phyloP scores from a whole-genome alignment of 2,797 vertebrate genomes.

The Schizopygopsis malacanthus region DNA sequence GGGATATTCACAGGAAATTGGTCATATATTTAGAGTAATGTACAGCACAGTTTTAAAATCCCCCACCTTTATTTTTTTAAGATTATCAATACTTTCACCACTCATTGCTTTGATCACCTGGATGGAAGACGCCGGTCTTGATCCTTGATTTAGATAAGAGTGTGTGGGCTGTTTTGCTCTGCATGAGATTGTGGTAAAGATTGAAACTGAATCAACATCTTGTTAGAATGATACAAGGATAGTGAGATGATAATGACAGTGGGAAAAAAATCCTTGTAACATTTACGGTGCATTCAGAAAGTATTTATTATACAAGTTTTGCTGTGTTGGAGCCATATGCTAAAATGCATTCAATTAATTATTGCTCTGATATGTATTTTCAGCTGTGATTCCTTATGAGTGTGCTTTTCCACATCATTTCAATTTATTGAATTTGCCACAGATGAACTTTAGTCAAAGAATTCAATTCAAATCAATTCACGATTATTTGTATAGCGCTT shows the following conservation, averaged over 20 bases:
- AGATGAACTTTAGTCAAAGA: background rate
- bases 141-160: slow-evolving; percentile 50
- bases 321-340: background rate
- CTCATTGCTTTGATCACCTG: slow-evolving; percentile 43
- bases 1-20: slow-evolving; percentile 50
- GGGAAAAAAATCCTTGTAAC: background rate
- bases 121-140: slow-evolving; percentile 22
- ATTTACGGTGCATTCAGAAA: background rate
- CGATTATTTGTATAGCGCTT: too few species aligned
- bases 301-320: background rate
- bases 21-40: slow-evolving; percentile 1
- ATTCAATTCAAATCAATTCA: too few species aligned
- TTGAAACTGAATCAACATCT: slow-evolving; percentile 27
- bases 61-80: slow-evolving; percentile 60
- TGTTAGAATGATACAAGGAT: slow-evolving; percentile 10
- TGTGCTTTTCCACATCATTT: background rate
- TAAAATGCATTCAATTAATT: background rate
- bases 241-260: background rate
- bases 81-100: slow-evolving; percentile 69
- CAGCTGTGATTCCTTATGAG: background rate
- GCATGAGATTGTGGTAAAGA: slow-evolving; percentile 10
- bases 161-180: slow-evolving; percentile 39
- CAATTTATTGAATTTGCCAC: background rate
- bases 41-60: slow-evolving; percentile 61
- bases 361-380: background rate